Percentiles rank a stretch among this genome's conserved stretches.
Evolutionary conservation across 2,888 invertebrate genomes (phyloP).

Genomic region (Alsophila aescularia): DNA sequence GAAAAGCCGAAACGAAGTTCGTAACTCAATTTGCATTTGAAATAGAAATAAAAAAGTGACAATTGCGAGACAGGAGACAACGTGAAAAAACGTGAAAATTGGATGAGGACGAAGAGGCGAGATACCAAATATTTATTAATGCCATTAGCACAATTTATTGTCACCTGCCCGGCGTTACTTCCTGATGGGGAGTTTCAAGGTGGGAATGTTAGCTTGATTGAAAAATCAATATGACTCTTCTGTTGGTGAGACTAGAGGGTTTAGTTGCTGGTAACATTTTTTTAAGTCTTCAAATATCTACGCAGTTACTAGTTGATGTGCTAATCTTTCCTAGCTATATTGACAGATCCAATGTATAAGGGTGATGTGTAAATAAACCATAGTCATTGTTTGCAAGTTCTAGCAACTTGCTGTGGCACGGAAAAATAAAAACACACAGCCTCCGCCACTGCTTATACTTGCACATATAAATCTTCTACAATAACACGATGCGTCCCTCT

Average conservation of each 20-base stretch:
- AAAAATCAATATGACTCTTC: slow-evolving; percentile 21
- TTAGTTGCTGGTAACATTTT: background rate
- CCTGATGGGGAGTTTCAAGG: slow-evolving; percentile 17
- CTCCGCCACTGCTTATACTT: background rate
- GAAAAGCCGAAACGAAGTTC: slow-evolving; percentile 64
- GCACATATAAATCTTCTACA: background rate
- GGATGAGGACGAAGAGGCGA: slow-evolving; percentile 39
- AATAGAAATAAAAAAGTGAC: slow-evolving; percentile 62
- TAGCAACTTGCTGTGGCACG: too few relatives aligned
- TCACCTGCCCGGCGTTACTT: slow-evolving; percentile 23
- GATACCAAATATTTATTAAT: slow-evolving; percentile 47
- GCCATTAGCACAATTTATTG: slow-evolving; percentile 44
- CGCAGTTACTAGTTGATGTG: too few relatives aligned
- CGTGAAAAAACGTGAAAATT: slow-evolving; percentile 46
- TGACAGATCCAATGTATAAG: too few relatives aligned
- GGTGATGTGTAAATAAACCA: background rate
- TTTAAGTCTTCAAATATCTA: too few relatives aligned
- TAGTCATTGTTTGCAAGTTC: background rate
- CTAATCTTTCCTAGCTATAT: too few relatives aligned
- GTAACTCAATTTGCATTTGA: slow-evolving; percentile 68
- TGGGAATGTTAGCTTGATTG: slow-evolving; percentile 18
- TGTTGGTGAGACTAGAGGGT: background rate
- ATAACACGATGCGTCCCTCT: too few relatives aligned
- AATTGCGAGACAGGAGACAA: slow-evolving; percentile 44
- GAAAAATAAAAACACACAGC: slow-evolving; percentile 10